Evolutionary conservation across 2,797 vertebrate species (phyloP).

Genomic region (Chaunax sp.): DNA sequence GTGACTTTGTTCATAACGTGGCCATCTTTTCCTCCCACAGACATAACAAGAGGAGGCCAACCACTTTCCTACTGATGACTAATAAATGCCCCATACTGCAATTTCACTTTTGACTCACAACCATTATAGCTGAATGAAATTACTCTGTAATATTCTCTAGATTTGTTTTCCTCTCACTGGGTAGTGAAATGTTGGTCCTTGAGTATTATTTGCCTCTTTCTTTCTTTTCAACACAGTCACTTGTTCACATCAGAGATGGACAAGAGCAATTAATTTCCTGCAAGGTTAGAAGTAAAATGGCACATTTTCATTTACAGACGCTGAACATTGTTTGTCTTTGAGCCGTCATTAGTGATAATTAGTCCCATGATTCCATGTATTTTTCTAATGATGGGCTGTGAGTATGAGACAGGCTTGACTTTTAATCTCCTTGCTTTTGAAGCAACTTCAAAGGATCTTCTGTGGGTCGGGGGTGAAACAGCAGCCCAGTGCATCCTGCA

Average conservation of each 20-base stretch:
- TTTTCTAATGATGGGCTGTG: conserved; percentile 25
- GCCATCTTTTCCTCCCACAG: conserved; percentile 21
- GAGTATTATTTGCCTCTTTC: background rate
- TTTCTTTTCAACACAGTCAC: background rate
- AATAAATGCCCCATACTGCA: background rate
- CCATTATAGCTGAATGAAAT: conserved; percentile 3
- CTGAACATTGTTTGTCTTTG: conserved; percentile 2
- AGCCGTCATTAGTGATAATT: conserved; percentile 17
- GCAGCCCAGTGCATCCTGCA: conserved; percentile 28
- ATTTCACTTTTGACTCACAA: conserved; percentile 11
- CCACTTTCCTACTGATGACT: background rate
- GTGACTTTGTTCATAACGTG: conserved; percentile 17
- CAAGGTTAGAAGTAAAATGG: background rate
- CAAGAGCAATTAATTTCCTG: background rate
- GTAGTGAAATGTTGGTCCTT: conserved; percentile 2
- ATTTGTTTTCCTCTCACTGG: conserved; percentile 7
- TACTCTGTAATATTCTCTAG: conserved; percentile 5
- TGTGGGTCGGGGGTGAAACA: conserved; percentile 17
- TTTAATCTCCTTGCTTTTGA: conserved; percentile 38
- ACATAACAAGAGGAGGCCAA: background rate
- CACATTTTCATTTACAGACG: background rate
- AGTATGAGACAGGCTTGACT: conserved; percentile 14
- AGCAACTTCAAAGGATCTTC: conserved; percentile 47
- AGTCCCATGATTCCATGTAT: background rate
- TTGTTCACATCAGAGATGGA: background rate